Base-by-base conservation (phyloP, 1,140 invertebrate species). In the Ceratina japonica region DNA sequence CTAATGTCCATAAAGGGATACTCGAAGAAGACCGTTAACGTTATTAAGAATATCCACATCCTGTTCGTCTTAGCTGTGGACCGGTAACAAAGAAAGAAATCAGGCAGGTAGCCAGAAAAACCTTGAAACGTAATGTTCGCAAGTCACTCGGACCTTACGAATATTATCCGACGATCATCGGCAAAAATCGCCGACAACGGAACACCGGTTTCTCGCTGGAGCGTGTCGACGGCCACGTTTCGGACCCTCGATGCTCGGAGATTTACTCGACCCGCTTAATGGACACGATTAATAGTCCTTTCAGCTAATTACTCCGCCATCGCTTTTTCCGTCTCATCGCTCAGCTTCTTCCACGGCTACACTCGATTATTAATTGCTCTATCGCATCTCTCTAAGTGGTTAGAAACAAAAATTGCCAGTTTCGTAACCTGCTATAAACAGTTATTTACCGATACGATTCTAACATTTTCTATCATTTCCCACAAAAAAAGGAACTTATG, bases 41-140 rank as follows among this genome's bases (percentile, higher is more conserved):
- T 83, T 83, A 83, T 85, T 84, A 75, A 84, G 82, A 85, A 79
- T 84, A 85, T 84, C 79, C 69, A 75, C 65, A 77, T 81, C 73
- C 83, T 76, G 81, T 77, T 80, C 24, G 52, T 52, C 22, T 44
- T 78, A n/a, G 16, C 51, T 13, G 16, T 2, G 24, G 24, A 15
- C 12, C 10, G n/a, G 24, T 16, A 18, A 31, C 24, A 15, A 62
- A 62, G 24, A n/a, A 20, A 62, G 24, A 65, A 51, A n/a, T 8
- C 24, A 22, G 7, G 10, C 8, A 20, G 22, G 13, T 22, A 31
- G n/a, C 16, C 12, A 3, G 15, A 37, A 15, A 15, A 72, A 59
- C 65, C 27, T 51, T 75, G 54, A 56, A 56, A 56, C 54, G n/a
- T 16, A 56, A n/a, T n/a, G 62, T 70, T 78, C 82, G 80, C 82